Conservation (phyloP, 1,140 invertebrate species). For the Nomia melanderi region DNA sequence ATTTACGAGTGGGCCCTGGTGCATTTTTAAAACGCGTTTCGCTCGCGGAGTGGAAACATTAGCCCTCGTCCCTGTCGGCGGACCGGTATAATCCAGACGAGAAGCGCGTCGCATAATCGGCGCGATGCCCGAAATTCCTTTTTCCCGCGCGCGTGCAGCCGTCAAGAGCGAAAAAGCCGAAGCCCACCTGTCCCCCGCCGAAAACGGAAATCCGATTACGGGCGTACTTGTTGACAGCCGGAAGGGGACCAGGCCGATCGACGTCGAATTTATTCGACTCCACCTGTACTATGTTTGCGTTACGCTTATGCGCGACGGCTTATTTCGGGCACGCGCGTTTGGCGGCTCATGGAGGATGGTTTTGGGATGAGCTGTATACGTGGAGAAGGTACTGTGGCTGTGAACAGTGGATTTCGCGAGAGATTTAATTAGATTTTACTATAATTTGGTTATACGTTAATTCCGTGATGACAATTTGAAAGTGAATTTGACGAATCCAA, state of each 20-base stretch:
- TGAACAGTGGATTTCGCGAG: too few species aligned
- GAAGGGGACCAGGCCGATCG: constrained; percentile 8
- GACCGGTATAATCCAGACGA: constrained; percentile 56
- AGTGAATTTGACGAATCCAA: too few species aligned
- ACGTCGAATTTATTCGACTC: background rate
- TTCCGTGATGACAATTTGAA: too few species aligned
- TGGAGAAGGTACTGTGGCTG: too few species aligned
- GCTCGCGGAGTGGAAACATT: constrained; percentile 47
- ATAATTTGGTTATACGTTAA: too few species aligned
- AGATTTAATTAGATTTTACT: too few species aligned
- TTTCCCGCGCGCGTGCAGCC: background rate
- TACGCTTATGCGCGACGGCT: background rate
- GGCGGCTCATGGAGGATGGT: too few species aligned
- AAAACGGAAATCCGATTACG: constrained; percentile 31
- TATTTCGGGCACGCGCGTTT: background rate
- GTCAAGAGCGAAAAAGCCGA: constrained; percentile 29
- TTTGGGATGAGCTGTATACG: too few species aligned
- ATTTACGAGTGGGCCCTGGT: constrained; percentile 58
- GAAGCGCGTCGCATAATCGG: constrained; percentile 50
- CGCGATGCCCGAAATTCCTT: constrained; percentile 36
- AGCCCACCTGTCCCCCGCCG: background rate
- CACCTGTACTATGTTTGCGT: background rate
- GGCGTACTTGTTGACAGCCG: constrained; percentile 11
- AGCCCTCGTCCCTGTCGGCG: constrained; percentile 35
- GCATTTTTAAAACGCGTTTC: constrained; percentile 57